Percentiles rank a stretch among this genome's conserved stretches.
These are phyloP conservation scores for Drosophila persimilis DNA, from an alignment of 1,140 invertebrate genomes.

Conservation along the genomic window DNA sequence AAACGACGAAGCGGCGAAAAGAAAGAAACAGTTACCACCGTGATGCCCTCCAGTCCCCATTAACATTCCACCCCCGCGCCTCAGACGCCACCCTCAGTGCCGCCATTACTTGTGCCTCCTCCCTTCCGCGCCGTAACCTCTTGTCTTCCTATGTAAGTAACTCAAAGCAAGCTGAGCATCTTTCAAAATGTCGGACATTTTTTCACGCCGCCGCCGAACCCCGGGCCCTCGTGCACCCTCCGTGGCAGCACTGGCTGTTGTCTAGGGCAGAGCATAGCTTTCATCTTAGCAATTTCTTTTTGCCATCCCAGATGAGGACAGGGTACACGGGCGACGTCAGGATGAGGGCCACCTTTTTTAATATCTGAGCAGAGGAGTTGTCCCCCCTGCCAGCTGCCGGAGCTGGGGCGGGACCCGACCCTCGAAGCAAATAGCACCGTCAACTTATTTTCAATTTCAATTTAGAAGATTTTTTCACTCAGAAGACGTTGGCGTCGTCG, in stretches of 20 bases:
- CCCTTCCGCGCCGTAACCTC: neutral
- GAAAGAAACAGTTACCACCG: slow-evolving; percentile 29
- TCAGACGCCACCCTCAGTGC: slow-evolving; percentile 19
- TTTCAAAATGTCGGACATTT: slow-evolving; percentile 80
- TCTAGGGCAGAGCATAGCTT: slow-evolving; percentile 59
- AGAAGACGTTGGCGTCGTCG: slow-evolving; percentile 53
- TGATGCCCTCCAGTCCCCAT: slow-evolving; percentile 10
- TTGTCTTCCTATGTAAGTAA: slow-evolving; percentile 53
- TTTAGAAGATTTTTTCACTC: slow-evolving; percentile 79
- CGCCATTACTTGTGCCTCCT: slow-evolving; percentile 16
- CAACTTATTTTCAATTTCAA: slow-evolving; percentile 82
- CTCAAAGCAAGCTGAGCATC: slow-evolving; percentile 72
- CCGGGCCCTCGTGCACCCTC: neutral
- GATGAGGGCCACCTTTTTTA: slow-evolving; percentile 68
- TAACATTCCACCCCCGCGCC: neutral
- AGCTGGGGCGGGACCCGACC: neutral
- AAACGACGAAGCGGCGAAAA: neutral
- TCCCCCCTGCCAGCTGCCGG: neutral
- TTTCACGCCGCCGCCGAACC: slow-evolving; percentile 47
- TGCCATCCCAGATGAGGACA: slow-evolving; percentile 36
- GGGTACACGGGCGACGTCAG: slow-evolving; percentile 8
- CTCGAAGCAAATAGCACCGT: slow-evolving; percentile 66
- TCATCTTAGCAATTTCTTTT: slow-evolving; percentile 81
- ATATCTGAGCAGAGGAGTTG: slow-evolving; percentile 59
- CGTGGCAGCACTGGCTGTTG: slow-evolving; percentile 24